Evolutionary conservation across 2,113 vertebrate genomes (phyloP), one percentile per base, ranked within the genome.

Genomic region (Podiceps cristatus): DNA sequence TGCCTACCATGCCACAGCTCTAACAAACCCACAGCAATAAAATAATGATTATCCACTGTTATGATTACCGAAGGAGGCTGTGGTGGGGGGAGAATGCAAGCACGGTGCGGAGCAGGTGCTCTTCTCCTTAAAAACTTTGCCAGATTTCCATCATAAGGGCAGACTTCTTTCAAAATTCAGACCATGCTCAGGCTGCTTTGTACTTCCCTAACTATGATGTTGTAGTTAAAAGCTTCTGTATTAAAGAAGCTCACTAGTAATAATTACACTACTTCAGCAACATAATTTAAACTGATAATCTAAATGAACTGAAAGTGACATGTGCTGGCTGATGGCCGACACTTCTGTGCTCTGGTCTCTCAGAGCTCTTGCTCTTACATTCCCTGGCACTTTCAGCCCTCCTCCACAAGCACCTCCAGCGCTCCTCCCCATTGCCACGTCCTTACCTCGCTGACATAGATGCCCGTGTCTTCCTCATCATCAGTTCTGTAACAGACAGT

Each of bases 401-500:
- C 56, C 77, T 45, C 13, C 47, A 47, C 0, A 1, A 90, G 20
- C 31, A 47, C 16, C 25, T 79, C 33, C 72, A 8, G 12, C 0
- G 1, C 27, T 67, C 44, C 44, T 76, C 56, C 59, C 47, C 60
- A 45, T 1, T 5, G 15, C 23, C 58, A 59, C 6, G 7, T 77
- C 60, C 94, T 99, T 98, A 99, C 99, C 99, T 99, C 98, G 2
- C 99, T 99, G 96, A 99, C 98, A 92, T 99, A 99, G 97, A 99
- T 99, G 71, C 99, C 99, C 0, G 96, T 98, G 86, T 99, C 99
- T 47, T 99, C 99, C 74, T 99, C 99, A 62, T 99, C 99, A 87
- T 99, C 99, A 0, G 99, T 99, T 96, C 99, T 98, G 98, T 99
- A 99, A 93, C 99, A 99, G 93, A 99, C 98, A 44, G 99, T 99